Evolutionary conservation across 2,888 invertebrate species (phyloP).

Genomic region (Criorhina ranunculi): DNA sequence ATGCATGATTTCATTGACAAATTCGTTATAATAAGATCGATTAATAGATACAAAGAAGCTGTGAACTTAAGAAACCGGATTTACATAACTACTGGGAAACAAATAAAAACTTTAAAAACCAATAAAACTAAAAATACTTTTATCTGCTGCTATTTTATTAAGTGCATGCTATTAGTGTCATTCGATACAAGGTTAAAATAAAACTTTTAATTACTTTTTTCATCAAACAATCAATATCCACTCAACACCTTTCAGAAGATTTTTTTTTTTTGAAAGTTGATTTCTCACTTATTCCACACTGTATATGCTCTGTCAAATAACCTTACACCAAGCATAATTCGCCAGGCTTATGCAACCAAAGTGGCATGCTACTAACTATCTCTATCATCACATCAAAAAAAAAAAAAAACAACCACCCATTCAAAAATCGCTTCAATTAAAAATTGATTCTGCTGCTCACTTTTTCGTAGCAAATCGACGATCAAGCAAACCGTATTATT

Average conservation of each 20-base stretch:
- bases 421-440: constrained; percentile 46
- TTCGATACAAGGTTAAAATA: background rate
- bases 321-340: constrained; percentile 20
- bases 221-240: background rate
- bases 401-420: constrained; percentile 15
- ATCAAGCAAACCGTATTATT: constrained; percentile 83
- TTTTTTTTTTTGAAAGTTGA: background rate
- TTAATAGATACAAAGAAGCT: background rate
- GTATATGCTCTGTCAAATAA: background rate
- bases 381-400: constrained; percentile 33
- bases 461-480: constrained; percentile 85
- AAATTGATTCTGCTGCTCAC: constrained; percentile 64
- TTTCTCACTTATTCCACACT: constrained; percentile 1
- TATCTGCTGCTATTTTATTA: background rate
- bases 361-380: constrained; percentile 12
- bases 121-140: constrained; percentile 5
- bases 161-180: background rate
- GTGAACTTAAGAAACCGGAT: background rate
- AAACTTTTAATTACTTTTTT: background rate
- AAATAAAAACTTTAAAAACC: background rate
- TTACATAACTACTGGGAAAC: background rate
- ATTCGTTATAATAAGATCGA: background rate
- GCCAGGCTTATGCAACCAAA: constrained; percentile 21
- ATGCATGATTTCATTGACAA: background rate
- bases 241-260: background rate